Evolutionary conservation across 1,140 invertebrate species (phyloP).

Genomic region (Leptopilina clavipes): DNA sequence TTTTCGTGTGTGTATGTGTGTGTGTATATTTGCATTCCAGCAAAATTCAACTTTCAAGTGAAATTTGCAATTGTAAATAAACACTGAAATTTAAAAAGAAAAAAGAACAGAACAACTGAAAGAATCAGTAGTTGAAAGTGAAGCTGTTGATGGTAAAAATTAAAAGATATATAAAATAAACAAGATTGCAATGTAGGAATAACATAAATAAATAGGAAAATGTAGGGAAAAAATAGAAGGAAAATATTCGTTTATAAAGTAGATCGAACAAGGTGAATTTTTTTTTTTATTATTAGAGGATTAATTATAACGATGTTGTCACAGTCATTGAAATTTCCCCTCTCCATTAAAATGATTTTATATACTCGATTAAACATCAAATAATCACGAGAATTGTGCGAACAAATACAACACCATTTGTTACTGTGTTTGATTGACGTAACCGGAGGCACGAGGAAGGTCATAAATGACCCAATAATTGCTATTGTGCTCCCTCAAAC

Average conservation of each 20-base stretch:
- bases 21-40: slow-evolving; percentile 18
- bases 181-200: no score
- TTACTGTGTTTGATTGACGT: slow-evolving; percentile 9
- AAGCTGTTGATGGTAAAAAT: no score
- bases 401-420: slow-evolving; percentile 4
- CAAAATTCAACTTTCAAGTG: neutral
- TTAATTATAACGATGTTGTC: no score
- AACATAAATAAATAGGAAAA: no score
- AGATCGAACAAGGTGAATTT: no score
- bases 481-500: slow-evolving; percentile 18
- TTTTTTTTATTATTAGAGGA: no score
- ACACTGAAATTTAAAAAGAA: neutral
- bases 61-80: slow-evolving; percentile 2
- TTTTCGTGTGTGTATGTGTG: neutral
- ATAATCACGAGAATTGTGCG: slow-evolving; percentile 1
- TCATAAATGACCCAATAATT: slow-evolving; percentile 16
- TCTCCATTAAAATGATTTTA: neutral
- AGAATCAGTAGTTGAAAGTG: no score
- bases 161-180: no score
- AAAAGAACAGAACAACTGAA: neutral
- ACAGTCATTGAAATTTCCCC: neutral
- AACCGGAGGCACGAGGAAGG: slow-evolving; percentile 13
- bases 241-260: no score
- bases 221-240: no score
- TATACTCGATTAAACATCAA: neutral